Base-by-base conservation (phyloP, 2,888 invertebrate species). In the Apodemia mormo region DNA sequence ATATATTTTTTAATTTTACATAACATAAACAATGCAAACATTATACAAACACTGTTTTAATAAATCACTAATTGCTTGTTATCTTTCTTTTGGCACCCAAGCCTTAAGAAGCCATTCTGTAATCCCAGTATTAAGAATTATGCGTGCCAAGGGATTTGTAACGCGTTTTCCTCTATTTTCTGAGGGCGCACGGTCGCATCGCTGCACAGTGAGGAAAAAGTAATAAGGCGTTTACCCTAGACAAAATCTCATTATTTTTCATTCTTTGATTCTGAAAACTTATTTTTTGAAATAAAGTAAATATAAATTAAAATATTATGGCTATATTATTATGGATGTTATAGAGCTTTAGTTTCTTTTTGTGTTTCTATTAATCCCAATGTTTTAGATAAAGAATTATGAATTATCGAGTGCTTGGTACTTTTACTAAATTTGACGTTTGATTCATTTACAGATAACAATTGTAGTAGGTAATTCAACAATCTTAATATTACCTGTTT, bases 71-170 rank as follows among this genome's bases (percentile, higher is more conserved):
- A 90, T 90, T 89, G 90, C 87, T 88, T 88, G 88, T 90, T 90
- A 89, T 88, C 85, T 89, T 90, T 90, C 87, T 88, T 89, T 89
- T 84, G 87, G 83, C 89, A 85, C 87, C 88, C 81, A 86, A 83
- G 88, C 85, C 86, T 88, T 88, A 88, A 87, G 85, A 88, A 89
- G 86, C 89, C 86, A 82, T 90, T 87, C 88, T 89, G 85, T 90
- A 92, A 92, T 91, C 89, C 90, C 83, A 73, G 87, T 89, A 90
- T 88, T 89, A 88, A 86, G 86, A 87, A 89, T 91, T 90, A 90
- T 90, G 87, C 87, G 87, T 87, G 86, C 87, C 86, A 78, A 78
- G 92, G 90, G 92, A 90, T 89, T 90, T 85, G 83, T 83, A 85
- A 85, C 88, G 87, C 89, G 89, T 90, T 90, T 90, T 85, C 85